A percentile compares a stretch with the other conserved stretches of the same genome.
Conservation (phyloP, 2,113 vertebrate genomes). For the Aegotheles bennettii region DNA sequence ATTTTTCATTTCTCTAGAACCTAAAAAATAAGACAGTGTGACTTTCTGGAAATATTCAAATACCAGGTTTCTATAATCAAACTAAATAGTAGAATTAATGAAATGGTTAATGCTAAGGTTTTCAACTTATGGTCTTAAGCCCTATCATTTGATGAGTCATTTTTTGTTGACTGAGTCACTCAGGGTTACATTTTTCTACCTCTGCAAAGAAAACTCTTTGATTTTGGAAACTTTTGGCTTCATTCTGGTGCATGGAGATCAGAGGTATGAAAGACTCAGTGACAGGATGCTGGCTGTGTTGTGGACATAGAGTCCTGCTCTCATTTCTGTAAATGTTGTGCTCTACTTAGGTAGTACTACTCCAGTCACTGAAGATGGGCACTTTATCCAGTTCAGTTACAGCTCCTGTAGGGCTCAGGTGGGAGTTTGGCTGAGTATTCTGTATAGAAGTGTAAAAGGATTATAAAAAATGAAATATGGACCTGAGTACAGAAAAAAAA, state of each 20-base stretch:
- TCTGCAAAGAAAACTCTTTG: not conserved
- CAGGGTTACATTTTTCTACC: not conserved
- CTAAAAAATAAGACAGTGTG: not conserved
- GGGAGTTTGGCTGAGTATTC: not conserved
- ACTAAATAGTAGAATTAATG: not conserved
- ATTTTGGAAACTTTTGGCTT: not conserved
- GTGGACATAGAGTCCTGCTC: not conserved
- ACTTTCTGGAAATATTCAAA: not conserved
- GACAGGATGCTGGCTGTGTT: accelerated
- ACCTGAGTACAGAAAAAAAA: not conserved
- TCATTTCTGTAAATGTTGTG: not conserved
- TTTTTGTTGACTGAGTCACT: not conserved
- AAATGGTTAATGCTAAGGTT: not conserved
- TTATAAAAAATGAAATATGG: constrained; percentile 41
- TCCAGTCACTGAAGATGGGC: not conserved
- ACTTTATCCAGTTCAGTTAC: not conserved
- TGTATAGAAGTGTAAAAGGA: not conserved
- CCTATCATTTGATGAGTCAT: not conserved
- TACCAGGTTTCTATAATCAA: not conserved
- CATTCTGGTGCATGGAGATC: not conserved
- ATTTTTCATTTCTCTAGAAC: not conserved
- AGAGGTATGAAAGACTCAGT: not conserved
- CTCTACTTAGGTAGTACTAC: not conserved
- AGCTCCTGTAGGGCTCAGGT: not conserved
- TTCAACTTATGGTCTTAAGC: not conserved